A percentile compares a stretch with the other conserved stretches of the same genome.
phyloP scores from a whole-genome alignment of 2,888 invertebrate genomes.

The Nezara viridula region DNA sequence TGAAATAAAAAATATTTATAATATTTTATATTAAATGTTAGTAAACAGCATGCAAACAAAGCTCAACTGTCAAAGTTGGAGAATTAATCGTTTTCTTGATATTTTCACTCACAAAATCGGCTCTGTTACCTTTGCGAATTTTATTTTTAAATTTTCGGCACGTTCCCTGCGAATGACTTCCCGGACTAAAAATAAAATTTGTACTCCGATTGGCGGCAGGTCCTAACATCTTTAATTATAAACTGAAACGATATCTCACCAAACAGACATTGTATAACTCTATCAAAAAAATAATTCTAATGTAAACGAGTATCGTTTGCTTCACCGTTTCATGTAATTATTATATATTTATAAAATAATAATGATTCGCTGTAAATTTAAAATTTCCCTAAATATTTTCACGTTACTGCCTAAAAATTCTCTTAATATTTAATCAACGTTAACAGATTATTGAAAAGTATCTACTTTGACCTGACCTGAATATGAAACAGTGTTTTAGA shows the following conservation, averaged over 20 bases:
- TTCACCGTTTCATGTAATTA: no score
- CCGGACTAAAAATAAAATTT: not conserved
- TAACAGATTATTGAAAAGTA: not conserved
- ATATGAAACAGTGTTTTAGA: not conserved
- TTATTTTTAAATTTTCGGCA: constrained; percentile 28
- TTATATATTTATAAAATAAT: no score
- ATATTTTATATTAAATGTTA: no score
- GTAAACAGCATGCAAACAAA: no score
- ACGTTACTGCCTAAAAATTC: no score
- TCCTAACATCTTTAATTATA: not conserved
- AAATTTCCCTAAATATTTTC: no score
- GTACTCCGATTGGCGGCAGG: not conserved
- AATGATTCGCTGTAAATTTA: no score
- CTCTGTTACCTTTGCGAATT: not conserved
- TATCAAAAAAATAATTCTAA: no score
- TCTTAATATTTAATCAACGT: not conserved
- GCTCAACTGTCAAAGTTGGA: not conserved
- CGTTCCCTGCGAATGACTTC: not conserved
- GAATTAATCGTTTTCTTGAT: not conserved
- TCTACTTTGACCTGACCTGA: not conserved
- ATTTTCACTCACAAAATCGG: not conserved
- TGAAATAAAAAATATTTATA: no score
- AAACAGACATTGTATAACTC: no score
- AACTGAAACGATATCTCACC: not conserved
- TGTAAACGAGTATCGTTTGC: no score